Evolutionary conservation across 2,888 invertebrate genomes (phyloP), one percentile per base, ranked within the genome.

Genomic region (Cheilosia grossa): DNA sequence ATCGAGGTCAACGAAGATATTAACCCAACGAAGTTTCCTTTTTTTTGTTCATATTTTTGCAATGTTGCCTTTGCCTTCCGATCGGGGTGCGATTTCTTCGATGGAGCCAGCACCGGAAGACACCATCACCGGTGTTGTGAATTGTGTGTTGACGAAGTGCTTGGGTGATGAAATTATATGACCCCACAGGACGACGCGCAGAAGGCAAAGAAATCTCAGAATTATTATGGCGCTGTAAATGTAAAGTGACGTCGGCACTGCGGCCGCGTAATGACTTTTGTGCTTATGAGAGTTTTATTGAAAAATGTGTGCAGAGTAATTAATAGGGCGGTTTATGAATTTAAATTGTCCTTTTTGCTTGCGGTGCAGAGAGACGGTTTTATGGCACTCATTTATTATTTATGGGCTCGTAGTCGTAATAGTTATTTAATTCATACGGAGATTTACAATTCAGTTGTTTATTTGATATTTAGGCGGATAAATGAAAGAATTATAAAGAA

Each of bases 1-100:
- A 83, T 83, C 80, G 83, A 80, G 83, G 83, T 80, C 83, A 75
- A 54, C 54, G 66, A 70, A 70, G 83, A 80, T 70, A 70, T 75
- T 80, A 75, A 70, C 74, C 59, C 44, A 69, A 70, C 63, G 51
- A 74, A 74, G 79, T 70, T 74, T 74, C 64, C 47, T 73, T 70
- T 64, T 37, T 10, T 33, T 10, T 33, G 10, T 33, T 10, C 10
- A 10, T 33, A 9, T 33, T 33, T 74, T 66, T 24, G 49, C 63
- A 27, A 33, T 33, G 27, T n/a, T 59, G 24, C 40, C 56, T 56
- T 40, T 15, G 19, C 42, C 24, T 21, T 44, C n/a, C n/a, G 17
- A 47, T 17, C n/a, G 1, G 44, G 24, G 54, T 24, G 33, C n/a
- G 24, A 37, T 49, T 33, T 54, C 27, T 63, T 70, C 42, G 27